phyloP scores from a whole-genome alignment of 1,140 invertebrate species.

The Schlechtendalia chinensis region DNA sequence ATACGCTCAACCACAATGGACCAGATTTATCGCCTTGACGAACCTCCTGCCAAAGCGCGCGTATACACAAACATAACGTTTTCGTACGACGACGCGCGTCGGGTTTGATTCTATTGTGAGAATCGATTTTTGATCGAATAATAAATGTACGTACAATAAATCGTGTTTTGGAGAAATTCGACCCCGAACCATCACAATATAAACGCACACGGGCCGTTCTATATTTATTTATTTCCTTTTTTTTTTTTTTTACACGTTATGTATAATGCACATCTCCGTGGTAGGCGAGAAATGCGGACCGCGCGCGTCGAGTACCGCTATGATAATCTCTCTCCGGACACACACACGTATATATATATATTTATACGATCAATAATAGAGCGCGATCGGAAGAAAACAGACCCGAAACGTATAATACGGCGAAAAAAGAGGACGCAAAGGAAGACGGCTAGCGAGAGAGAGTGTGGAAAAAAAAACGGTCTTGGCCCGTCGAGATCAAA shows the following conservation, averaged over 20 bases:
- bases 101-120: slow-evolving; percentile 18
- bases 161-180: slow-evolving; percentile 42
- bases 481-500: slow-evolving; percentile 24
- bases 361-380: no score
- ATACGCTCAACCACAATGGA: slow-evolving; percentile 4
- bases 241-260: neutral
- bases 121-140: slow-evolving; percentile 22
- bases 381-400: neutral
- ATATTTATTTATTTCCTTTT: no score
- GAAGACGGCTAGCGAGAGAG: no score
- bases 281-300: no score
- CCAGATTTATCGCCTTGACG: slow-evolving; percentile 27
- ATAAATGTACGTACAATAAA: neutral
- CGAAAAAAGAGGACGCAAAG: no score
- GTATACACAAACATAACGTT: neutral
- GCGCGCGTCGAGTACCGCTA: neutral
- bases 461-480: slow-evolving; percentile 29
- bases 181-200: slow-evolving; percentile 29
- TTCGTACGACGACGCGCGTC: slow-evolving; percentile 7
- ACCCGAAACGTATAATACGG: no score
- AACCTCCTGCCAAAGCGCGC: neutral
- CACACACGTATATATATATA: no score
- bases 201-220: no score
- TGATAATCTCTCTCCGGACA: neutral
- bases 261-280: neutral